Percentiles rank a stretch among this genome's conserved stretches.
These are phyloP conservation scores for Macrosteles quadrilineatus DNA, from an alignment of 1,140 invertebrate genomes.

Conservation along the genomic window DNA sequence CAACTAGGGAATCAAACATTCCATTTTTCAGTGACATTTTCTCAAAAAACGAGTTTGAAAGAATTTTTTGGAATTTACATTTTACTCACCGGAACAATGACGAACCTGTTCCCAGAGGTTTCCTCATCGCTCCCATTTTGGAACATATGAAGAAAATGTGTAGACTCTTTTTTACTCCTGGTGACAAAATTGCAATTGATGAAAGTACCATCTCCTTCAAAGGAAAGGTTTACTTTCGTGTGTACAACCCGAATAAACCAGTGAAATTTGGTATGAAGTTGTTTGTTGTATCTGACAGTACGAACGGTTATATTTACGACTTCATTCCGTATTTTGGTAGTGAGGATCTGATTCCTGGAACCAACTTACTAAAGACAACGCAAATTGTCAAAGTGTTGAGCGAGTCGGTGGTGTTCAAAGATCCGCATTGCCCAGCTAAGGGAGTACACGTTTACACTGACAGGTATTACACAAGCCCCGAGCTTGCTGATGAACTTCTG, in stretches of 20 bases:
- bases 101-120: background rate
- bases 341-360: background rate
- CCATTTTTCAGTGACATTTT: constrained; percentile 17
- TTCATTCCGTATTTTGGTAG: constrained; percentile 9
- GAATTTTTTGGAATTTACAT: constrained; percentile 15
- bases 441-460: background rate
- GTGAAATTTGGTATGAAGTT: constrained; percentile 10
- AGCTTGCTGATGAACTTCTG: constrained; percentile 1
- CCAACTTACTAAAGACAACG: constrained; percentile 3
- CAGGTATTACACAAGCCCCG: constrained; percentile 2
- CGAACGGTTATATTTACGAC: constrained; percentile 6
- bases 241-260: background rate
- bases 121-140: constrained; percentile 5
- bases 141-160: constrained; percentile 4
- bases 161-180: background rate
- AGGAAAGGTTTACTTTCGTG: constrained; percentile 1
- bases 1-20: background rate
- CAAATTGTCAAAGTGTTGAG: background rate
- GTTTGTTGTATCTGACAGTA: background rate
- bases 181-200: background rate
- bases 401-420: background rate
- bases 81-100: background rate
- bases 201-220: too few species aligned
- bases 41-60: background rate
- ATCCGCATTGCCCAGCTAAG: background rate